Evolutionary conservation across 2,113 vertebrate genomes (phyloP), one percentile per base, ranked within the genome.

Genomic region (Cavia aperea): DNA sequence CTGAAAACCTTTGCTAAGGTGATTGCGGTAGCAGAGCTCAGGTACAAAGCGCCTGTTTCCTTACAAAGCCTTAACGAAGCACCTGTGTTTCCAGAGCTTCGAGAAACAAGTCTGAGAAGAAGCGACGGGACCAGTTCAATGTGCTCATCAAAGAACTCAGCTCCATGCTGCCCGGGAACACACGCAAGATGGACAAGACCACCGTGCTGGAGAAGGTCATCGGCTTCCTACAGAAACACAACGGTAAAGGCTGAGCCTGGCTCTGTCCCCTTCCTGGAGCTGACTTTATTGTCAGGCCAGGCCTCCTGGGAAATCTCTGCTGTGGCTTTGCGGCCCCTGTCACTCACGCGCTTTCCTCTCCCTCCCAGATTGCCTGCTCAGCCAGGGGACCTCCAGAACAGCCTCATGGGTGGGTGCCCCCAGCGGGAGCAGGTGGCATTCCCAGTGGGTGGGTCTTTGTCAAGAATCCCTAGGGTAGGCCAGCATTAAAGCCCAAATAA

Each of bases 101-200:
- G 0, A 97, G 98, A 96, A 98, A 98, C 95, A 98, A 98, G 96
- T 98, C 98, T 96, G 98, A 98, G 97, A 98, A 98, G 97, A 98
- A 98, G 93, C 98, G 98, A 88, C 98, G 98, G 0, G 98, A 98
- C 96, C 98, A 98, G 95, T 98, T 98, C 97, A 98, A 98, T 97
- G 96, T 98, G 92, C 98, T 98, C 95, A 98, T 98, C 96, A 98
- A 98, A 96, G 98, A 98, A 93, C 98, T 98, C 84, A 98, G 98
- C 95, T 98, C 98, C 94, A 98, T 98, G 98, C 97, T 98, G 95
- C 98, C 98, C 58, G 98, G 98, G 86, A 98, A 98, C 95, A 97
- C 97, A 0, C 97, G 97, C 72, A 98, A 98, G 96, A 98, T 98
- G 98, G 98, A 98, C 96, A 98, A 98, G 97, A 98, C 98, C 60